Evolutionary conservation across 2,113 vertebrate genomes (phyloP), one percentile per base, ranked within the genome.

Genomic region (Caloenas nicobarica): DNA sequence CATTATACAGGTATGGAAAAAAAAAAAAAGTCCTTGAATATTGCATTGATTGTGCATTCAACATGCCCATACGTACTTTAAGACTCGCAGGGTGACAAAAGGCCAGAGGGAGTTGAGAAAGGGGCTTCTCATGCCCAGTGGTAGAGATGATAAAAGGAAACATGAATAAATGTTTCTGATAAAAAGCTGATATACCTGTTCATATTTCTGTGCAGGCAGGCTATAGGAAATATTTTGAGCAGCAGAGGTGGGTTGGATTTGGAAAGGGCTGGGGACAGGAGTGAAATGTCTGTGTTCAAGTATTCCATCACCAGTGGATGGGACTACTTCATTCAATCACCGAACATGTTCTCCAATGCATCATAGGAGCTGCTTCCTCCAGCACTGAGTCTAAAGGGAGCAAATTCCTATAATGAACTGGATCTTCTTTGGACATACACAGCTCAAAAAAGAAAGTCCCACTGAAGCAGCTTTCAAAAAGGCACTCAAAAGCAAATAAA

Each of bases 401-500:
- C 82, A 65, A 81, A 88, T 93, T 89, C 98, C 96, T 97, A 85
- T 76, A 82, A 96, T 90, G 53, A 81, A 89, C 96, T 92, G 64
- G 97, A 97, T 97, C 95, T 96, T 98, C 98, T 98, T 97, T 98
- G 98, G 98, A 97, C 97, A 98, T 97, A 97, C 94, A 97, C 96
- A 98, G 96, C 97, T 97, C 85, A 95, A 97, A 96, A 97, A 96
- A 95, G 95, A 98, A 98, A 98, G 98, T 98, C 98, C 98, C 96
- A 97, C 97, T 98, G 98, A 98, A 99, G 99, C 98, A 99, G 99
- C 99, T 98, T 99, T 99, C 97, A 97, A 98, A 98, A 99, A 99
- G 99, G 99, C 99, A 99, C 99, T 99, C 98, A 98, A 99, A 99
- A 99, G 98, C 98, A 99, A 99, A 98, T 98, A 98, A 98, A 98